Evolutionary conservation across 2,797 vertebrate species (phyloP).

Genomic region (Coendou prehensilis): DNA sequence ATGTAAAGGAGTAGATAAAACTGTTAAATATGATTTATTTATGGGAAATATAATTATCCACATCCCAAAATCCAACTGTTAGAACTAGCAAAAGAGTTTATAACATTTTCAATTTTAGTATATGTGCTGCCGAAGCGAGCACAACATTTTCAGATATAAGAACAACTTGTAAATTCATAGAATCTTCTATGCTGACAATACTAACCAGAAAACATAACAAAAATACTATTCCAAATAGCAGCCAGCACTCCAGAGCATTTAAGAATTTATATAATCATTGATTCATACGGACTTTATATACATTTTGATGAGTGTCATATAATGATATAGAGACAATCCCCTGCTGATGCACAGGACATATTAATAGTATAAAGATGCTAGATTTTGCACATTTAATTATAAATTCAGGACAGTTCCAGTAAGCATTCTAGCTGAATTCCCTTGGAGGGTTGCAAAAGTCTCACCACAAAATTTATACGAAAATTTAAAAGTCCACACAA

Average conservation of each 20-base stretch:
- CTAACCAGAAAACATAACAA: background rate
- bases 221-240: background rate
- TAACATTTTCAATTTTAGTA: background rate
- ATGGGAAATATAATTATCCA: background rate
- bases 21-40: background rate
- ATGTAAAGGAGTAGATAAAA: background rate
- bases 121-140: no score
- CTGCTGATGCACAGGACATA: background rate
- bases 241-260: background rate
- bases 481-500: background rate
- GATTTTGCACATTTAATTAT: background rate
- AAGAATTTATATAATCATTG: background rate
- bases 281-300: background rate
- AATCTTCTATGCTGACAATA: background rate
- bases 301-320: background rate
- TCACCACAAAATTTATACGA: background rate
- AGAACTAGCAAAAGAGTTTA: background rate
- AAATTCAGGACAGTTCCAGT: background rate
- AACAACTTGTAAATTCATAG: background rate
- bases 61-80: background rate
- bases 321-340: background rate
- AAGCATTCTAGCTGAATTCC: background rate
- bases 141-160: background rate
- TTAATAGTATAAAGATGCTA: background rate
- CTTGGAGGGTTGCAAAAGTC: background rate